Base-by-base conservation (phyloP, 2,113 vertebrate genomes). In the Myotis lucifugus region DNA sequence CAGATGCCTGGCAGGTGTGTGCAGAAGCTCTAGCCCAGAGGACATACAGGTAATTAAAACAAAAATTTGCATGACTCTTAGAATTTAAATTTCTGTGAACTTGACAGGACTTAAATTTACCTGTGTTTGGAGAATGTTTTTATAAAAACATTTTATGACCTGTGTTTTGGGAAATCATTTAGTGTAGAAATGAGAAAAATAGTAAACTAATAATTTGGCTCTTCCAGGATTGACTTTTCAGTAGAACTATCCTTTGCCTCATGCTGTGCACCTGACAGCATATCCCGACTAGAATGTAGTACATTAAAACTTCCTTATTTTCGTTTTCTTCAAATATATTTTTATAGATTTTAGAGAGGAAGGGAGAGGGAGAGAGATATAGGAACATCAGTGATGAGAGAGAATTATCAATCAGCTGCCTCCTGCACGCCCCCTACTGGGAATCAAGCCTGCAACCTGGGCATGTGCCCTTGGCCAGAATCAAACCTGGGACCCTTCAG, bases 1-100 rank as follows among this genome's bases (percentile, higher is more conserved):
- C 98, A 96, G 99, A 99, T 92, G 99, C 99, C 94, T 99, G 99
- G 99, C 99, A 99, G 97, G 99, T 99, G 79, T 99, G 99, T 72
- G 99, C 99, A n/a, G 99, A 99, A 98, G 99, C 99, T 0, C 98
- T 99, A 85, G 99, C 99, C 86, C 99, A 99, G 98, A 99, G 99
- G 50, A 97, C 99, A 88, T 99, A 99, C 98, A 99, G 98, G 99
- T 99, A 98, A 98, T 96, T 59, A 72, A 81, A 76, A 73, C 6
- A 46, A 91, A 91, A 91, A 81, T 87, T 93, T 64, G 29, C 2
- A 27, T 95, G 59, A 14, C 69, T 97, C 67, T 42, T 69, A 50
- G 69, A 90, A 69, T 86, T 82, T 50, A 87, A 50, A 73, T 93
- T 91, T 86, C 66, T 89, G 27, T 93, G 40, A 93, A 67, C 7